Evolutionary conservation across 1,140 invertebrate species (phyloP), one percentile per base, ranked within the genome.

Genomic region (Pemphigus obesinymphae): DNA sequence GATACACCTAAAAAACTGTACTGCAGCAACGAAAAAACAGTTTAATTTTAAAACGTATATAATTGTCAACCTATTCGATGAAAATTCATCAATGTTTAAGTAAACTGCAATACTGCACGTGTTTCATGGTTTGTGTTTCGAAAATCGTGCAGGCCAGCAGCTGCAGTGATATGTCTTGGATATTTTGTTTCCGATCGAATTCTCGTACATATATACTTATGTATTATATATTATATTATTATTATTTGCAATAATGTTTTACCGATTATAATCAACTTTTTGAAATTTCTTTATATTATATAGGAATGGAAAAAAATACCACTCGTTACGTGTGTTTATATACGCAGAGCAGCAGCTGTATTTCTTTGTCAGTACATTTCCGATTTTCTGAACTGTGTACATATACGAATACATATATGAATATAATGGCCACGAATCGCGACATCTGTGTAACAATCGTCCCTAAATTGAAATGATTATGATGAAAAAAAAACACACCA

Each of bases 381-480:
- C 72, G 45, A 75, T 75, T 75, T 53, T 75, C 45, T 34, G 10
- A 34, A 75, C 20, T n/a, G 31, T 29, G 34, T 58, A 58, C 23
- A 13, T 66, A 31, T 63, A 61, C 15, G 29, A 29, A 61, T 66
- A 37, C 34, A 40, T 34, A 66, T 37, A 66, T 17, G 10, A 63
- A 63, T 68, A 45, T 70, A 70, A 70, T 70, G 40, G 68, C 37
- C 40, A 26, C 68, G 4, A 70, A 70, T 70, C 29, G 72, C 29
- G 29, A 75, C 72, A 75, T 75, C 72, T 75, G 72, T 34, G 48
- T 23, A 75, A 75, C 72, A 75, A 75, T 53, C n/a, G 72, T 53
- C n/a, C 17, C 31, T 17, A 55, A 75, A 75, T 75, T 75, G 50
- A 58, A 58, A 58, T 58, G 53, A 58, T 29, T 23, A 53, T n/a